Evolutionary conservation across 2,113 vertebrate genomes (phyloP).

Genomic region (Procavia capensis): DNA sequence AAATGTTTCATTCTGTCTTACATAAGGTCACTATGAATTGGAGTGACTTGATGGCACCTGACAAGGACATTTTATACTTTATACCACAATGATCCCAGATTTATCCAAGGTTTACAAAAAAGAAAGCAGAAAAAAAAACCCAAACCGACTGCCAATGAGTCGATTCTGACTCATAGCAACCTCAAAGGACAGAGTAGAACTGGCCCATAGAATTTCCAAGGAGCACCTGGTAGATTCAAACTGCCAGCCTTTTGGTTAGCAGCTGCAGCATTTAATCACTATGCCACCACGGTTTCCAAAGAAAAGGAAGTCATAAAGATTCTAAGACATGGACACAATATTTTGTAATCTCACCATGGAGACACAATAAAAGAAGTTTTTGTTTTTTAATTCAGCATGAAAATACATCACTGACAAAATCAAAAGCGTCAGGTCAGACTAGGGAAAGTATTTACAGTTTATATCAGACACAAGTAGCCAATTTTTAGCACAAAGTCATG

Average conservation of each 20-base stretch:
- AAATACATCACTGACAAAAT: not conserved
- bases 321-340: not conserved
- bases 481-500: not conserved
- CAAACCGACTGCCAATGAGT: too few species aligned
- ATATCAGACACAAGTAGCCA: not conserved
- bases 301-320: not conserved
- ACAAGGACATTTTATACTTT: not conserved
- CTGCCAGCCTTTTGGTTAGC: too few species aligned
- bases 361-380: not conserved
- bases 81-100: not conserved
- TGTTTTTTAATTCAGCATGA: not conserved
- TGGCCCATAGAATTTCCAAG: too few species aligned
- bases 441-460: not conserved
- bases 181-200: too few species aligned
- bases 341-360: not conserved
- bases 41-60: too few species aligned
- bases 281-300: too few species aligned
- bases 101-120: not conserved
- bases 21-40: too few species aligned
- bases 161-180: too few species aligned
- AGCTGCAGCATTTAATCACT: too few species aligned
- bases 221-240: too few species aligned
- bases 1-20: too few species aligned
- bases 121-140: too few species aligned
- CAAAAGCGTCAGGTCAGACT: not conserved